phyloP scores from a whole-genome alignment of 2,888 invertebrate species.

The Agriotes lineatus region DNA sequence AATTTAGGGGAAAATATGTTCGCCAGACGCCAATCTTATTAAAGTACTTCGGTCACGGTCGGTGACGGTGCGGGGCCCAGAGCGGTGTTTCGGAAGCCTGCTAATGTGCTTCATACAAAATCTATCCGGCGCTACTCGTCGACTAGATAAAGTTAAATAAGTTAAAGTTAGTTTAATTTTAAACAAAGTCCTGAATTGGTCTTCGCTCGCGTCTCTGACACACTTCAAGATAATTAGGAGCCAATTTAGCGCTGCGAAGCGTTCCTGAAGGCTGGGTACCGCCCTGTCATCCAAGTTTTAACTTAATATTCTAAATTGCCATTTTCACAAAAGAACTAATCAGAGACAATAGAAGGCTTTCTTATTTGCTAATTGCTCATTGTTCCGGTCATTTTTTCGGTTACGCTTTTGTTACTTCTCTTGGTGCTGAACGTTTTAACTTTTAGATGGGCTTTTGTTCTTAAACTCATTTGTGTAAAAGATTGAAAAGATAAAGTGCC shows the following conservation, averaged over 20 bases:
- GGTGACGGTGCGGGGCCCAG: neutral
- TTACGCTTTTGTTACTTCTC: slow-evolving; percentile 32
- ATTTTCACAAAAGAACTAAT: slow-evolving; percentile 50
- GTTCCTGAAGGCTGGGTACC: slow-evolving; percentile 17
- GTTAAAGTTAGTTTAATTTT: slow-evolving; percentile 35
- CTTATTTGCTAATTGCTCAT: slow-evolving; percentile 47
- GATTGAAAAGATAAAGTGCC: neutral
- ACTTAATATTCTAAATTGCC: slow-evolving; percentile 51
- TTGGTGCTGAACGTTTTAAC: neutral
- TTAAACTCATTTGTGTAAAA: slow-evolving; percentile 9
- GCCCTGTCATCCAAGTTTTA: slow-evolving; percentile 50
- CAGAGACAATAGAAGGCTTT: slow-evolving; percentile 43
- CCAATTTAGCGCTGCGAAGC: slow-evolving; percentile 42
- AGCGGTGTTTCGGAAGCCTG: neutral
- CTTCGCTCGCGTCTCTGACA: slow-evolving; percentile 33
- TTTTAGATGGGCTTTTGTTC: slow-evolving; percentile 13
- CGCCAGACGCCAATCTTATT: slow-evolving; percentile 1
- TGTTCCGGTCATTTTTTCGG: slow-evolving; percentile 39
- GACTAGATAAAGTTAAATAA: slow-evolving; percentile 23
- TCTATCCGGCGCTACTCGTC: neutral
- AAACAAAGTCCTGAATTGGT: slow-evolving; percentile 38
- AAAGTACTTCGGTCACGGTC: slow-evolving; percentile 1
- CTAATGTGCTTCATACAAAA: slow-evolving; percentile 7
- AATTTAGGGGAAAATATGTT: slow-evolving; percentile 26
- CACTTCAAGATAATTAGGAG: slow-evolving; percentile 45